A percentile compares a stretch with the other conserved stretches of the same genome.
These are phyloP conservation scores for Lithosia quadra DNA, from an alignment of 2,888 invertebrate species.

Conservation along the genomic window DNA sequence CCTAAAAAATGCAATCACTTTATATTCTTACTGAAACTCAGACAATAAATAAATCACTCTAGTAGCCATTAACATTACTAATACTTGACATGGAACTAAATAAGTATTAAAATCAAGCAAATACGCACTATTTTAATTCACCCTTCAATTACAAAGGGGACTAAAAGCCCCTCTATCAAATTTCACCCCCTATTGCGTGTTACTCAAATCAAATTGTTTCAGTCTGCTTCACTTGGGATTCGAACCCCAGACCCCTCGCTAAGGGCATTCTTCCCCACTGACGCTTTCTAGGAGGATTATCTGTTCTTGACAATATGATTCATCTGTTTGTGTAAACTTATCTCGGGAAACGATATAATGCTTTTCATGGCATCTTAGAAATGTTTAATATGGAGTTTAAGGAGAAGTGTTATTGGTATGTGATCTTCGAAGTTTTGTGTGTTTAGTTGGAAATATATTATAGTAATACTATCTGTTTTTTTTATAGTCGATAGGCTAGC, in stretches of 20 bases:
- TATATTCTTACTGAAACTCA: neutral
- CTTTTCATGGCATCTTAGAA: neutral
- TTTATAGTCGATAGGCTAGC: too few relatives aligned
- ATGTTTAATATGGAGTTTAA: neutral
- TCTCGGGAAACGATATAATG: constrained; percentile 6
- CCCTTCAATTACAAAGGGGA: constrained; percentile 19
- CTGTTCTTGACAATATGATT: constrained; percentile 36
- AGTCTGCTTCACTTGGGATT: constrained; percentile 59
- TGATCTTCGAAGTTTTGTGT: neutral
- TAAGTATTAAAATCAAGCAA: constrained; percentile 43
- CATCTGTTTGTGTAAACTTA: constrained; percentile 24
- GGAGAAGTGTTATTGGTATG: neutral
- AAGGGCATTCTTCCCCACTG: constrained; percentile 32
- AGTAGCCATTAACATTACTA: neutral
- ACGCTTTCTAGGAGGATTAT: constrained; percentile 44
- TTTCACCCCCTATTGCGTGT: constrained; percentile 47
- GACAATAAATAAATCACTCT: constrained; percentile 5
- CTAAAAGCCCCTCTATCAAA: constrained; percentile 31
- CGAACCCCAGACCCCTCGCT: constrained; percentile 39
- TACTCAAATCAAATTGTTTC: constrained; percentile 65
- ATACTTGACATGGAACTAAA: constrained; percentile 25
- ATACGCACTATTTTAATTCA: constrained; percentile 40
- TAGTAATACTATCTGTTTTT: neutral
- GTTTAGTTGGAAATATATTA: neutral
- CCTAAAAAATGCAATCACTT: neutral